Base-by-base conservation (phyloP, 2,888 invertebrate genomes). In the Thera obeliscata region DNA sequence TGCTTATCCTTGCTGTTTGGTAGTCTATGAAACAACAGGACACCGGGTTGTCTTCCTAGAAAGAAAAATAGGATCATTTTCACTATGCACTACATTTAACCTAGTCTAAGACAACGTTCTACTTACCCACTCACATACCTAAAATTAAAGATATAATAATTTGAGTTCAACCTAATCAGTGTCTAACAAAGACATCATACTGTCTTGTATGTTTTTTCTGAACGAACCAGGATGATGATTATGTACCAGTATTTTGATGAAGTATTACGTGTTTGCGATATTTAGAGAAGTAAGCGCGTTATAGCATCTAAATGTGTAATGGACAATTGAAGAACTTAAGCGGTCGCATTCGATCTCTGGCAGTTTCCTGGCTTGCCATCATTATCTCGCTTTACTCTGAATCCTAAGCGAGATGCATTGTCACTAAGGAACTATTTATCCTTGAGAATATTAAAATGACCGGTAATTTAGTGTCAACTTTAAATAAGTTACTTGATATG, bases 11-110 rank as follows among this genome's bases (percentile, higher is more conserved):
- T 8, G 84, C 77, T 43, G 90, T 87, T 81, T 93, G 93, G 67
- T 87, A 93, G 74, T 93, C 93, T 75, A 93, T 90, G 8, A 93
- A 65, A 71, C 93, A 93, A 1, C 88, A 89, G 11, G 84, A 81
- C 7, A 76, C 61, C 3, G 91, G 90, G 58, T 77, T 76, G 1
- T 74, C 71, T 50, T 80, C 74, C 93, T 93, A 78, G 11, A 87
- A 89, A 52, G 78, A 72, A 67, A 74, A 55, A 57, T 41, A 56
- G 2, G 2, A 11, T 22, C 3, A 49, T 58, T 52, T 33, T 3
- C 2, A 52, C 3, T 33, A 52, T 9, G 9, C 43, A 46, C 43
- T 46, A 1, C 43, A 46, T 41, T 41, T 4, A 22, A 22, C 22
- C 22, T 22, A 22, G 22, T 22, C 22, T 22, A 22, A 22, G 22